Base-by-base conservation (phyloP, 1,140 invertebrate genomes). In the Leptinotarsa defecta region DNA sequence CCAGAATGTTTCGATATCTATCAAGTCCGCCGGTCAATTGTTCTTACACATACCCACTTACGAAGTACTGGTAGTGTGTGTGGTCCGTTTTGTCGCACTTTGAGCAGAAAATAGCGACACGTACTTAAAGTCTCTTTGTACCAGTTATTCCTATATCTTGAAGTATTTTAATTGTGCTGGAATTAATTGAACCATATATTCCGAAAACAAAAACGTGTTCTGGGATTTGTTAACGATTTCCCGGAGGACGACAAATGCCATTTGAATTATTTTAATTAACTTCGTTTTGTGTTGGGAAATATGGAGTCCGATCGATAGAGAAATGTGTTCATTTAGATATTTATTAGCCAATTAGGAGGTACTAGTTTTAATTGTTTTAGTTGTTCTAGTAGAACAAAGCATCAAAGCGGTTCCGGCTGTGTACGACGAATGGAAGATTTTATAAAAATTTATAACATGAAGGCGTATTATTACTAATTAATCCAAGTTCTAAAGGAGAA, bases 301-400 rank as follows among this genome's bases (percentile, higher is more conserved):
- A 63, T 22, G 49, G 22, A 71, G 48, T 19, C n/a, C n/a, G 48
- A 27, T 20, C 20, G 34, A 27, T 71, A 49, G 22, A 52, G 27
- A 71, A 71, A 71, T 71, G 70, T 71, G 52, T 71, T 71, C 34
- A 71, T 71, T 71, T 71, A 63, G 49, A 71, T 57, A 71, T 71
- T 71, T 71, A 71, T 71, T 13, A 13, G 61, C 70, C 70, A 71
- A 71, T 71, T 71, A 71, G 67, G 34, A 57, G 52, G 34, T 19
- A 57, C 3, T 57, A 57, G 52, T 57, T 57, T 57, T 57, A 57
- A 57, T 57, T 57, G 52, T 57, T 57, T 57, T 0, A 57, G 15
- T 57, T 57, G 52, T 57, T 3, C 52, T 43, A 19, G 52, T 57
- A 57, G n/a, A 57, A 19, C 52, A 57, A 19, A 17, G n/a, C 15